Base-by-base conservation (phyloP, 2,113 vertebrate genomes). In the Cavia aperea region DNA sequence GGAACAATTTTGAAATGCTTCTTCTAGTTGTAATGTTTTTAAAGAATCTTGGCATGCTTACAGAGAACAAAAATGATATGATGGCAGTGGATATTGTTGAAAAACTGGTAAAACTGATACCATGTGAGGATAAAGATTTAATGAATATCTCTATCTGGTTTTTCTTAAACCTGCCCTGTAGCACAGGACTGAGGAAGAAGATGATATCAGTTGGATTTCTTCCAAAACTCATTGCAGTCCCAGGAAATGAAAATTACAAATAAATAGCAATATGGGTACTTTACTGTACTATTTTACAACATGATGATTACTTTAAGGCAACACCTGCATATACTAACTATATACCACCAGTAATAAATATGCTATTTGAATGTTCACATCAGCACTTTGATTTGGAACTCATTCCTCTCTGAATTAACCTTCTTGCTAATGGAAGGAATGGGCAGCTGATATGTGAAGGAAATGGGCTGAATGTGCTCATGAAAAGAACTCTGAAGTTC, bases 11-110 rank as follows among this genome's bases (percentile, higher is more conserved):
- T 93, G 98, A 99, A 95, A 98, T 99, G 92, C 98, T 99, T 91
- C 97, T 99, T 97, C 97, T 99, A 15, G 98, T 98, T 5, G 98
- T 99, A 31, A 98, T 98, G 70, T 99, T 99, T 97, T 97, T 99
- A 94, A 99, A 99, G 98, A 99, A 99, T 94, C 98, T 99, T 96
- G 99, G 99, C 96, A 98, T 99, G 96, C 99, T 99, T 96, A 97
- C 99, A 97, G 98, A 99, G 97, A 99, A 99, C 97, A 99, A 99
- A 97, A 99, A 99, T 36, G 98, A 99, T 93, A 99, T 99, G 99
- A 99, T 99, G 46, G 26, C 43, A 29, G 26, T 49, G 26, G 26
- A 49, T 51, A 46, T 31, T 78, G 75, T 31, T 51, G 15, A 51
- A 51, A 78, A 78, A 33, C 75, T 78, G 46, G 46, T 31, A 51